Conservation (phyloP, 2,797 vertebrate species). For the Macrochelys suwanniensis region DNA sequence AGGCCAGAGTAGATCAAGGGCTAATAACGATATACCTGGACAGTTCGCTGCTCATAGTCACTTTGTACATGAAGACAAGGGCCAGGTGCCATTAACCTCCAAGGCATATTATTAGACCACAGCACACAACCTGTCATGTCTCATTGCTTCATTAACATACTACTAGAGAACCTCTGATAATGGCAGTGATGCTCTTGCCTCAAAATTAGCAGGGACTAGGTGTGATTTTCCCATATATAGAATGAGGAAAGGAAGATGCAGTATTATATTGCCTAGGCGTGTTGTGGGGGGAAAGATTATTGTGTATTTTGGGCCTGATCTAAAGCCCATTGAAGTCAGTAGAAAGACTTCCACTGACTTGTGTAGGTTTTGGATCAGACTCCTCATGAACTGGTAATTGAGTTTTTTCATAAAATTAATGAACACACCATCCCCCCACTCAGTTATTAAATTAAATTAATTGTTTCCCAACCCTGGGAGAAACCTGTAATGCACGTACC, state of each 20-base stretch:
- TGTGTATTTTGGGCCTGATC: conserved; percentile 71
- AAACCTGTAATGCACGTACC: conserved; percentile 60
- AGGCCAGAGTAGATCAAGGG: conserved; percentile 20
- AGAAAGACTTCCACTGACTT: conserved; percentile 60
- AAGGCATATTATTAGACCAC: conserved; percentile 63
- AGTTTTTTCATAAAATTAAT: conserved; percentile 71
- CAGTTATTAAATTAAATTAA: conserved; percentile 72
- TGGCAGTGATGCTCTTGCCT: conserved; percentile 62
- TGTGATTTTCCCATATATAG: conserved; percentile 44
- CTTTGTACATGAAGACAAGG: neutral
- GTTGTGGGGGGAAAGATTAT: conserved; percentile 68
- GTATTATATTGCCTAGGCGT: conserved; percentile 44
- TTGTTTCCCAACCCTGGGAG: conserved; percentile 69
- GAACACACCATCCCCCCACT: conserved; percentile 27
- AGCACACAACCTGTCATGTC: conserved; percentile 69
- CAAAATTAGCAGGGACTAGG: conserved; percentile 72
- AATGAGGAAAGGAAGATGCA: conserved; percentile 61
- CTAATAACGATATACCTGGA: conserved; percentile 20
- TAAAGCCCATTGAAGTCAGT: conserved; percentile 54
- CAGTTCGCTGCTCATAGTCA: neutral
- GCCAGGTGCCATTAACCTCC: conserved; percentile 74
- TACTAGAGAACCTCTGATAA: conserved; percentile 72
- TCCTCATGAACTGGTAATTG: conserved; percentile 47
- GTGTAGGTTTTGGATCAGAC: neutral
- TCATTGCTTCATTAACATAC: conserved; percentile 74